These are phyloP conservation scores for Ptilonorhynchus violaceus DNA, from an alignment of 2,113 vertebrate genomes.

Conservation along the genomic window DNA sequence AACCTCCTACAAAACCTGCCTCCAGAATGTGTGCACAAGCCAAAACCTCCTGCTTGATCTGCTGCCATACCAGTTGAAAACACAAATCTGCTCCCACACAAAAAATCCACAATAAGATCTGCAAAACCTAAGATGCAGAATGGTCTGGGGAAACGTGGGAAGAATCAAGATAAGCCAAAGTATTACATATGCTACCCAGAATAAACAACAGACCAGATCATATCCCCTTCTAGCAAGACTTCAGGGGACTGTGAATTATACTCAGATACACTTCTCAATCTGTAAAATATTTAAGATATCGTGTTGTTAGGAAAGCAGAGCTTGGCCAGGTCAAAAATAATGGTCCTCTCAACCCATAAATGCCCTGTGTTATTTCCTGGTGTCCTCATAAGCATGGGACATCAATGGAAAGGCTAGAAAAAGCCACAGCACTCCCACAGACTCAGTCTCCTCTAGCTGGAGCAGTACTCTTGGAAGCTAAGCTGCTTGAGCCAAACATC, in stretches of 20 bases:
- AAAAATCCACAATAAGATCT: constrained; percentile 44
- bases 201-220: constrained; percentile 26
- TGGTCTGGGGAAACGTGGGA: constrained; percentile 50
- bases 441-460: background rate
- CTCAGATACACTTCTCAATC: background rate
- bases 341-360: background rate
- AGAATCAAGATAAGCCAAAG: constrained; percentile 47
- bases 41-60: constrained; percentile 59
- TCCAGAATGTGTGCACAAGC: constrained; percentile 10
- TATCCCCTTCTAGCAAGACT: background rate
- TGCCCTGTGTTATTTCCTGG: background rate
- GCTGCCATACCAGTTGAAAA: constrained; percentile 62
- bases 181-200: constrained; percentile 36
- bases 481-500: background rate
- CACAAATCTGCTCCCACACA: constrained; percentile 61
- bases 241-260: background rate
- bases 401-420: background rate
- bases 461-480: background rate
- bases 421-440: background rate
- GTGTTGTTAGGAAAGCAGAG: background rate
- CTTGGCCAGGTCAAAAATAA: background rate
- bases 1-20: constrained; percentile 50
- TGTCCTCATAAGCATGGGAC: background rate
- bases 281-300: background rate
- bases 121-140: constrained; percentile 43